These are phyloP conservation scores for Drosophila sp. DNA, from an alignment of 1,140 invertebrate species.

Conservation along the genomic window DNA sequence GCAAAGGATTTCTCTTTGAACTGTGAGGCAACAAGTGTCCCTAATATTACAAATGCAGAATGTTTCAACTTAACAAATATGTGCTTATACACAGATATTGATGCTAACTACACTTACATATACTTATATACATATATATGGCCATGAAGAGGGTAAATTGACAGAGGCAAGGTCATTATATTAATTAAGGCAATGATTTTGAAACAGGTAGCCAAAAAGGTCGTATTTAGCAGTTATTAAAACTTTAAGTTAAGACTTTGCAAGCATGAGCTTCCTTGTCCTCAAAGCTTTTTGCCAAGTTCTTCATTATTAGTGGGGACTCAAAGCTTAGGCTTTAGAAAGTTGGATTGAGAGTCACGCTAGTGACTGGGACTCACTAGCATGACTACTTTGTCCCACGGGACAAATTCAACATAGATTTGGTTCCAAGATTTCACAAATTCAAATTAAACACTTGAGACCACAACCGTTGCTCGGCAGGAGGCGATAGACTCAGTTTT, in stretches of 20 bases:
- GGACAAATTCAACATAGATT: neutral
- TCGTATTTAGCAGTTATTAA: no score
- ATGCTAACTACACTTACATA: neutral
- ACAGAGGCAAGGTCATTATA: constrained; percentile 6
- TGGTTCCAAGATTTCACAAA: constrained; percentile 30
- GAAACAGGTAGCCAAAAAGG: neutral
- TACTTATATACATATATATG: neutral
- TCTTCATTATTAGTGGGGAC: neutral
- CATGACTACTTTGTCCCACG: neutral
- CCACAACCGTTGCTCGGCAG: constrained; percentile 65
- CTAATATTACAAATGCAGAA: neutral
- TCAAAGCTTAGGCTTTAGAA: constrained; percentile 4
- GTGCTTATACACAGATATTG: neutral
- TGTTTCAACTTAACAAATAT: constrained; percentile 12
- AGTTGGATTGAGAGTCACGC: neutral
- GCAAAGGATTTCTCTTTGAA: constrained; percentile 12
- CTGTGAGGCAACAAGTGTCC: constrained; percentile 16
- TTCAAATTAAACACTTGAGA: constrained; percentile 70
- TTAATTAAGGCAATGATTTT: constrained; percentile 16
- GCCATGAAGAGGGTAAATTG: neutral
- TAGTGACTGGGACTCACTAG: neutral
- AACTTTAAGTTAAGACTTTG: neutral
- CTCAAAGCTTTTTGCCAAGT: neutral
- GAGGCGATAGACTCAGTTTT: constrained; percentile 16
- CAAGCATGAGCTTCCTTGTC: neutral